phyloP scores from a whole-genome alignment of 1,140 invertebrate genomes.

The Listronotus oregonensis region DNA sequence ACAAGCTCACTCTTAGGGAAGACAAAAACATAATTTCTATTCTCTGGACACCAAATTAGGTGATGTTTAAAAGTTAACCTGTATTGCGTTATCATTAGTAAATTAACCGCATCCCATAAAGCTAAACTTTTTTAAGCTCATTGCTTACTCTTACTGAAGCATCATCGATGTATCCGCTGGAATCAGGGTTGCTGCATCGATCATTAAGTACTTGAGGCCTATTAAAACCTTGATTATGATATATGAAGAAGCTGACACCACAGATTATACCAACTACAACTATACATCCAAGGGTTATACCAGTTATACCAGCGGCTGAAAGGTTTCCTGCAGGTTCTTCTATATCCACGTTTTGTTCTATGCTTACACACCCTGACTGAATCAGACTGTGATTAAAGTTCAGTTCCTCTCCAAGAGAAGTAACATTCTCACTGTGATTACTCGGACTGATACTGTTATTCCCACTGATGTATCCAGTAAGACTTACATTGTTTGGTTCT shows the following conservation, averaged over 20 bases:
- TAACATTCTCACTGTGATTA: slow-evolving; percentile 46
- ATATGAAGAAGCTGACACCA: slow-evolving; percentile 74
- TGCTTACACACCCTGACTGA: slow-evolving; percentile 35
- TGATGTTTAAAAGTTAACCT: too few species aligned
- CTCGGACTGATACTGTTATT: slow-evolving; percentile 43
- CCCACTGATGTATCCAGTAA: slow-evolving; percentile 21
- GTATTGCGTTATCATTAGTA: slow-evolving; percentile 6
- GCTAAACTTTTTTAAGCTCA: slow-evolving; percentile 36
- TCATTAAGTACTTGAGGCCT: slow-evolving; percentile 80
- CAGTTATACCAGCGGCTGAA: slow-evolving; percentile 73
- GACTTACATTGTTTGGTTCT: slow-evolving; percentile 11
- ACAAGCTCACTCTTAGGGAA: too few species aligned
- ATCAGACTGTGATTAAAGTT: slow-evolving; percentile 42
- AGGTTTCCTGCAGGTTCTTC: slow-evolving; percentile 49
- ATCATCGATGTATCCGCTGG: slow-evolving; percentile 86
- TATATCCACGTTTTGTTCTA: slow-evolving; percentile 23
- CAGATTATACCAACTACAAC: slow-evolving; percentile 69
- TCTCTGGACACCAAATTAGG: too few species aligned
- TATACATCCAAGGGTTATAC: slow-evolving; percentile 71
- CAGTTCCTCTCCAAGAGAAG: slow-evolving; percentile 41
- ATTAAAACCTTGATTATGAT: slow-evolving; percentile 75
- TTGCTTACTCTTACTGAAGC: slow-evolving; percentile 80
- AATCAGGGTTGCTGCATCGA: slow-evolving; percentile 83
- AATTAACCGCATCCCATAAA: slow-evolving; percentile 14
- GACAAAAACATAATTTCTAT: too few species aligned